These are phyloP conservation scores for Microcaecilia unicolor DNA, from an alignment of 2,797 vertebrate species.

Conservation along the genomic window DNA sequence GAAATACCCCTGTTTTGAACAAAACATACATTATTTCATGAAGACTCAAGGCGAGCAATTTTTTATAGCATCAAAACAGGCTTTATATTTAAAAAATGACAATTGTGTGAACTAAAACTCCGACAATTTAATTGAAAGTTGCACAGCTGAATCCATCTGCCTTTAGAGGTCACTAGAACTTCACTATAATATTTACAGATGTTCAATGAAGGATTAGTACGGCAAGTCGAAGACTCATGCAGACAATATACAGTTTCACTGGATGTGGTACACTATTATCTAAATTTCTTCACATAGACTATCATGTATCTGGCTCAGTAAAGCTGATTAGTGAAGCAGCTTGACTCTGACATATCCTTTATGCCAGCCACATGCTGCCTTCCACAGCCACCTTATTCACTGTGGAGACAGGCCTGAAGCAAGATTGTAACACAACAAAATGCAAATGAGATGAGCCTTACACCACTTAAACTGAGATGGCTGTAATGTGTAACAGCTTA, in stretches of 20 bases:
- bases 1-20: too few relatives aligned
- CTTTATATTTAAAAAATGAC: too few relatives aligned
- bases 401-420: conserved; percentile 70
- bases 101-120: too few relatives aligned
- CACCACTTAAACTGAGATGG: conserved; percentile 68
- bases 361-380: conserved; percentile 58
- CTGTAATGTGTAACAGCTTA: conserved; percentile 58
- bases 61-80: too few relatives aligned
- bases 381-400: conserved; percentile 61
- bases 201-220: conserved; percentile 44
- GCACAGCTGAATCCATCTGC: conserved; percentile 47
- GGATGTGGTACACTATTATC: conserved; percentile 53
- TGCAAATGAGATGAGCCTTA: conserved; percentile 74
- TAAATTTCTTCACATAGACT: conserved; percentile 71
- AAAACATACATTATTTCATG: too few relatives aligned
- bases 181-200: conserved; percentile 63
- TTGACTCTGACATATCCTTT: conserved; percentile 69
- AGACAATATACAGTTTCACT: conserved; percentile 44
- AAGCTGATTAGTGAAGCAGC: conserved; percentile 66
- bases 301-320: conserved; percentile 47
- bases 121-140: conserved; percentile 2
- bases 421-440: conserved; percentile 62
- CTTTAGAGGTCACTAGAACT: conserved; percentile 97
- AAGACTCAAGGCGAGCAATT: too few relatives aligned
- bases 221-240: conserved; percentile 33